Evolutionary conservation across 2,113 vertebrate species (phyloP).

Genomic region (Castor canadensis): DNA sequence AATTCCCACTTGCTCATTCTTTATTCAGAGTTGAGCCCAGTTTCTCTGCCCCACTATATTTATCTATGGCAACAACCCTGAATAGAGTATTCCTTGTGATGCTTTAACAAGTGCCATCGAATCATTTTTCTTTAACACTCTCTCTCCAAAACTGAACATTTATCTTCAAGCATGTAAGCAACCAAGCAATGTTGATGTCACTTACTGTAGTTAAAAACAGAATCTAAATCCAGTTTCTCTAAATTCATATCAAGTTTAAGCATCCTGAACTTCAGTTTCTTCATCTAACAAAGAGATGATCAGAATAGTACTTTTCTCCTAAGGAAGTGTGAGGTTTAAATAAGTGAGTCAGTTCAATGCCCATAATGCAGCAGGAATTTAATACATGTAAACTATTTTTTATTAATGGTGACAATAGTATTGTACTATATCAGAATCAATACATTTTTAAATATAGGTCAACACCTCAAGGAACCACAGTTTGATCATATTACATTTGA

Average conservation of each 20-base stretch:
- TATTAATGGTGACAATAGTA: background rate
- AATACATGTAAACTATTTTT: background rate
- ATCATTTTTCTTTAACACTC: background rate
- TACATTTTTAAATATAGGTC: background rate
- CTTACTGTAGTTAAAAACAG: background rate
- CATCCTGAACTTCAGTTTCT: background rate
- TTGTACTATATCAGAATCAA: background rate
- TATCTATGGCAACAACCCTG: background rate
- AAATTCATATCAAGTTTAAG: background rate
- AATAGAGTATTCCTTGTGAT: background rate
- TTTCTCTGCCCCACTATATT: background rate
- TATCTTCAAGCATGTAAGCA: background rate
- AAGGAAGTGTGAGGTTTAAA: background rate
- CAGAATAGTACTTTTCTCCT: background rate
- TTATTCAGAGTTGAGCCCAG: background rate
- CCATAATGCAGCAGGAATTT: background rate
- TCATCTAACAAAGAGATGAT: background rate
- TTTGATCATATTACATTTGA: background rate
- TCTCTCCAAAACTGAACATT: background rate
- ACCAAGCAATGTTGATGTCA: background rate
- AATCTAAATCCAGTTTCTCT: background rate
- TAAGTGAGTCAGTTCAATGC: background rate
- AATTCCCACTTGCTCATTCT: background rate
- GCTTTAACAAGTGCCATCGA: background rate
- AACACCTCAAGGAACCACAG: background rate